These are phyloP conservation scores for Eupithecia centaureata DNA, from an alignment of 2,888 invertebrate genomes.

Conservation along the genomic window DNA sequence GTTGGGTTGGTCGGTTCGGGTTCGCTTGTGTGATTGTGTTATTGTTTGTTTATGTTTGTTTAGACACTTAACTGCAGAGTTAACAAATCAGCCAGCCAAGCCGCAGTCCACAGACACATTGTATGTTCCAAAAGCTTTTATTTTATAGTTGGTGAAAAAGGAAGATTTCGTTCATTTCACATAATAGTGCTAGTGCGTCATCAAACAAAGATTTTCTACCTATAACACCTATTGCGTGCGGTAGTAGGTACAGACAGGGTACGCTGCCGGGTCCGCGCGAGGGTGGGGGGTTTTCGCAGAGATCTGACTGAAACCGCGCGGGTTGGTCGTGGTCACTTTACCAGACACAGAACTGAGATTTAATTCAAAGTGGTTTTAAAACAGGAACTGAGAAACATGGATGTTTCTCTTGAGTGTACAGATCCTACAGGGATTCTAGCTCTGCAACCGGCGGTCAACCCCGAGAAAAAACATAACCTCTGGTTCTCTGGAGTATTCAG, in stretches of 20 bases:
- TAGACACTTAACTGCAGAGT: no score
- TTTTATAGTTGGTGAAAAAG: no score
- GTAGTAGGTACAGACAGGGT: neutral
- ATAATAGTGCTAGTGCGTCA: neutral
- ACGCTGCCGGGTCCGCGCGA: neutral
- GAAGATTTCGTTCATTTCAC: no score
- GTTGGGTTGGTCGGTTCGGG: no score
- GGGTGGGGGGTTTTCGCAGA: no score
- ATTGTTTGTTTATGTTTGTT: no score
- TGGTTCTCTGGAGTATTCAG: constrained; percentile 22
- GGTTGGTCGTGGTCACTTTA: neutral
- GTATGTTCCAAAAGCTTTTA: no score
- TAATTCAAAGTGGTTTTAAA: neutral
- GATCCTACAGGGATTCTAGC: neutral
- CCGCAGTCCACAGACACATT: no score
- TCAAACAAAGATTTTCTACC: neutral
- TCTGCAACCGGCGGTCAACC: neutral
- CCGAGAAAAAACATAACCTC: constrained; percentile 15
- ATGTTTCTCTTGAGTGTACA: neutral
- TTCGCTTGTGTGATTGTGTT: no score
- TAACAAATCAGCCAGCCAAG: no score
- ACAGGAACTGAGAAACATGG: neutral
- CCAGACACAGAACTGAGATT: neutral
- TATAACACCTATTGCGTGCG: no score
- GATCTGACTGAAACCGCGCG: neutral